These are phyloP conservation scores for Ivindomyrus marchei DNA, from an alignment of 2,113 vertebrate species.

Conservation along the genomic window DNA sequence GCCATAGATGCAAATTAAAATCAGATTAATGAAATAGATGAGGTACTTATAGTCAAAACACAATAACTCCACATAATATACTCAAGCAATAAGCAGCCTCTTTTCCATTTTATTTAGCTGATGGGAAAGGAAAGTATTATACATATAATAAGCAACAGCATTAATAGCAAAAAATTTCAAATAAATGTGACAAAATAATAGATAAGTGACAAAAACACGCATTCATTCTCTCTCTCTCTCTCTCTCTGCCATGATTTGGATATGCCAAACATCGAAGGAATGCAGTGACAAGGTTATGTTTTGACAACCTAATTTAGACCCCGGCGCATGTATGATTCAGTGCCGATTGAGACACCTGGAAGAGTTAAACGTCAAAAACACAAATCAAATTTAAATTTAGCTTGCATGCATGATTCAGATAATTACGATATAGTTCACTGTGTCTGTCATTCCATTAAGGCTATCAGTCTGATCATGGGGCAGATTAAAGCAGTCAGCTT, in stretches of 20 bases:
- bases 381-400: constrained; percentile 43
- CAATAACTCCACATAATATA: neutral
- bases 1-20: neutral
- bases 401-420: constrained; percentile 25
- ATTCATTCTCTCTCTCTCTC: constrained; percentile 31
- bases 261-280: constrained; percentile 37
- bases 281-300: constrained; percentile 41
- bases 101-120: neutral
- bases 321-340: constrained; percentile 36
- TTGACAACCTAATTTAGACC: constrained; percentile 47
- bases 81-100: neutral
- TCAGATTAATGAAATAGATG: neutral
- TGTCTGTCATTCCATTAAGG: constrained; percentile 30
- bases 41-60: neutral
- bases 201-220: constrained; percentile 29
- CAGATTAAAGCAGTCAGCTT: constrained; percentile 40
- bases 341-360: constrained; percentile 30
- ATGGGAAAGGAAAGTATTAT: neutral
- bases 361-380: constrained; percentile 35
- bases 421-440: constrained; percentile 26
- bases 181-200: neutral
- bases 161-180: neutral
- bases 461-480: constrained; percentile 37
- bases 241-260: neutral
- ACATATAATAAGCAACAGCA: neutral